Evolutionary conservation across 1,140 invertebrate species (phyloP).

Genomic region (Phocides pigmalion): DNA sequence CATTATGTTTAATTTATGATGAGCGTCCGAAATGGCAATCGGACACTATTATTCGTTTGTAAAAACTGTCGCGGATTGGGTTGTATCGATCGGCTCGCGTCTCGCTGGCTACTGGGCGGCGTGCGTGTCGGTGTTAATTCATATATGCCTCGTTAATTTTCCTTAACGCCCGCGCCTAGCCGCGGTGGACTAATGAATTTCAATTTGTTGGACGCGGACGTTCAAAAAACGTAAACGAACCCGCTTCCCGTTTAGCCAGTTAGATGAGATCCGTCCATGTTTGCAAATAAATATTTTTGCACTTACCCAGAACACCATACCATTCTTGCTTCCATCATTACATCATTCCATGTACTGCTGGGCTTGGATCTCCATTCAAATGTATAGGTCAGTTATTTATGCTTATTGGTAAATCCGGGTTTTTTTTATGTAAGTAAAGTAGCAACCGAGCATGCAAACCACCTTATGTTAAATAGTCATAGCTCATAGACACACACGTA

Average conservation of each 20-base stretch:
- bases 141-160: constrained; percentile 77
- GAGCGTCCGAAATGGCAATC: constrained; percentile 33
- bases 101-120: constrained; percentile 47
- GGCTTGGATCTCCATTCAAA: no score
- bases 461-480: no score
- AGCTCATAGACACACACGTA: no score
- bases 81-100: constrained; percentile 62
- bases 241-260: constrained; percentile 44
- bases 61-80: constrained; percentile 65
- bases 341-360: no score
- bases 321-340: no score
- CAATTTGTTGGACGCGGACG: constrained; percentile 73
- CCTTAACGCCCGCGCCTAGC: constrained; percentile 68
- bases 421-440: no score
- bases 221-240: constrained; percentile 49
- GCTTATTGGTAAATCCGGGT: no score
- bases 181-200: constrained; percentile 76
- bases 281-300: neutral
- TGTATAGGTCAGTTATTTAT: no score
- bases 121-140: constrained; percentile 67
- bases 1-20: constrained; percentile 31
- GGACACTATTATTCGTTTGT: constrained; percentile 39
- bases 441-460: no score
- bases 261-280: constrained; percentile 37
- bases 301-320: no score